phyloP scores from a whole-genome alignment of 2,113 vertebrate species.

The Mungos mungo region DNA sequence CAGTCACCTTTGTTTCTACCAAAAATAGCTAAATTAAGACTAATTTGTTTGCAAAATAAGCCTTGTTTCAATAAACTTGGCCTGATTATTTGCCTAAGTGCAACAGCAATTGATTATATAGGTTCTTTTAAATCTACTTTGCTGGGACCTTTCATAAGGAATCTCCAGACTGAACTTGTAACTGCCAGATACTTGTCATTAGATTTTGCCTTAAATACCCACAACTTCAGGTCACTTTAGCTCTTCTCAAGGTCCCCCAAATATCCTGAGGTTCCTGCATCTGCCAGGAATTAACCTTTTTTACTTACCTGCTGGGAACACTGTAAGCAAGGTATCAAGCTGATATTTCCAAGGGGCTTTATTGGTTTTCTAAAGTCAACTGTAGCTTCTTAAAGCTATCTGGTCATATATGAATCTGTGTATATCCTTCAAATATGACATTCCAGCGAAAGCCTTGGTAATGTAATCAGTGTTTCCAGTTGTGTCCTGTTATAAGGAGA shows the following conservation, averaged over 20 bases:
- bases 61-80: neutral
- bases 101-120: neutral
- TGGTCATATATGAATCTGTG: neutral
- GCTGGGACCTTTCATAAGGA: neutral
- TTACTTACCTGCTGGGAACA: neutral
- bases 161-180: neutral
- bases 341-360: neutral
- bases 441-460: neutral
- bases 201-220: neutral
- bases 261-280: neutral
- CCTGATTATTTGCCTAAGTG: neutral
- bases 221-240: neutral
- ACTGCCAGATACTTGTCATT: neutral
- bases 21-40: neutral
- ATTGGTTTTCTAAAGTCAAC: neutral
- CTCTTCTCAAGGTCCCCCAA: neutral
- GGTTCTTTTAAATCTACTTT: neutral
- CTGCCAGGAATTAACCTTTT: neutral
- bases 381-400: neutral
- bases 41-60: neutral
- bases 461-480: neutral
- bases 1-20: neutral
- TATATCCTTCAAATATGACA: neutral
- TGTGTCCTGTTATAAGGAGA: neutral
- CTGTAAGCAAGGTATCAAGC: neutral